Conservation (phyloP, 2,113 vertebrate species). For the Strix aluco region DNA sequence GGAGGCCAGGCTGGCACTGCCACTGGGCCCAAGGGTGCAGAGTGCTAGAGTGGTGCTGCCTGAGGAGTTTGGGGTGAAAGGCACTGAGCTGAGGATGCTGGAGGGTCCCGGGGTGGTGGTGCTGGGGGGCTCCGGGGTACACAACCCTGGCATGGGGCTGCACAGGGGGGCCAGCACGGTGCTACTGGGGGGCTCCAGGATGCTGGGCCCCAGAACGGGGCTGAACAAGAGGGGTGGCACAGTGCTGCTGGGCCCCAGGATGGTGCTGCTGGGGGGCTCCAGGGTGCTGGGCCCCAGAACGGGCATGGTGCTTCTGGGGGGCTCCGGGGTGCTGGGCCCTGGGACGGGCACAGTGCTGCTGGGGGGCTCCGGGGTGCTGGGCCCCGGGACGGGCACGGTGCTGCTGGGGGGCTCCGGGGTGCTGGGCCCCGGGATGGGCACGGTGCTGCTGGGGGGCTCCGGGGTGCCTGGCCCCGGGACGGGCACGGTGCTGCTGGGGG, state of each 20-base stretch:
- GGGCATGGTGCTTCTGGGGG: background rate
- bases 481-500: too few species aligned
- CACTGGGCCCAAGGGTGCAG: background rate
- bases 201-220: too few species aligned
- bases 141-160: accelerated
- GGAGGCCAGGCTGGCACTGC: background rate
- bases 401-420: accelerated
- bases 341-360: background rate
- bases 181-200: accelerated
- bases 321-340: background rate
- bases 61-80: background rate
- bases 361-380: accelerated
- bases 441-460: background rate
- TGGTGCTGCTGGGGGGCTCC: too few species aligned
- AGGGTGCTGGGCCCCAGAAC: accelerated
- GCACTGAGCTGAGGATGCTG: background rate
- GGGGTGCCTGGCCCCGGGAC: accelerated
- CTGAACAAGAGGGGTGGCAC: background rate
- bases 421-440: too few species aligned
- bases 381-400: accelerated
- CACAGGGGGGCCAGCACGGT: accelerated
- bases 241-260: background rate
- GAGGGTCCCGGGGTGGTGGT: accelerated
- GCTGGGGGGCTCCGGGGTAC: accelerated
- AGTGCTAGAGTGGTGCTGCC: background rate